Base-by-base conservation (phyloP, 2,888 invertebrate species). In the Pteria penguin region DNA sequence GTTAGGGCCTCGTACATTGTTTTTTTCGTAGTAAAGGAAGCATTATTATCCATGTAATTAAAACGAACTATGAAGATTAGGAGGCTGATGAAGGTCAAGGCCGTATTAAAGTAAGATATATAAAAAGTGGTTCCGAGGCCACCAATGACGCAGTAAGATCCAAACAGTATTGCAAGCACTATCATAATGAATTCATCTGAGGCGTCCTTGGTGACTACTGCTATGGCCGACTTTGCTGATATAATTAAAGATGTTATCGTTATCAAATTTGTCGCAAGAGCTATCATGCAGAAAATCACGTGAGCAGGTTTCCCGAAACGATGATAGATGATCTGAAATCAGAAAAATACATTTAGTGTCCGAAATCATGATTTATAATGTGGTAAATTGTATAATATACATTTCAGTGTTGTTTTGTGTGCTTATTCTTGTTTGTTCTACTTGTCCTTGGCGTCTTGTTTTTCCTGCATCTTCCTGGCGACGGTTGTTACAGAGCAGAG, bases 71-170 rank as follows among this genome's bases (percentile, higher is more conserved):
- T 83, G 68, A 87, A 87, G 5, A 82, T 75, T 4, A 87, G 71
- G 11, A 90, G 75, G 14, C 86, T 76, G 4, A 85, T 62, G 63
- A 88, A 89, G 3, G 88, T 86, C n/a, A 89, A 69, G 11, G 85
- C 85, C 0, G 88, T 86, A 77, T 88, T 89, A 76, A 88, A 87
- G 77, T 90, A 90, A 11, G 88, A 88, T 24, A 90, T 89, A 72
- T 90, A 90, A 69, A 90, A 90, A 1, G 89, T 89, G 4, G 90
- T 88, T 1, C 90, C 87, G 0, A 88, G 81, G 1, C 88, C 88
- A 1, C 88, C 89, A 26, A 88, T 78, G 32, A 89, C 82, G 26
- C 87, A 87, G 68, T 88, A 89, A 31, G 85, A 85, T 1, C 88
- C 88, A 68, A 87, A 87, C 54, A 88, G 73, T 5, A 86, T 83